A percentile compares a stretch with the other conserved stretches of the same genome.
phyloP scores from a whole-genome alignment of 1,140 invertebrate species.

The Drosophila nigromelanica region DNA sequence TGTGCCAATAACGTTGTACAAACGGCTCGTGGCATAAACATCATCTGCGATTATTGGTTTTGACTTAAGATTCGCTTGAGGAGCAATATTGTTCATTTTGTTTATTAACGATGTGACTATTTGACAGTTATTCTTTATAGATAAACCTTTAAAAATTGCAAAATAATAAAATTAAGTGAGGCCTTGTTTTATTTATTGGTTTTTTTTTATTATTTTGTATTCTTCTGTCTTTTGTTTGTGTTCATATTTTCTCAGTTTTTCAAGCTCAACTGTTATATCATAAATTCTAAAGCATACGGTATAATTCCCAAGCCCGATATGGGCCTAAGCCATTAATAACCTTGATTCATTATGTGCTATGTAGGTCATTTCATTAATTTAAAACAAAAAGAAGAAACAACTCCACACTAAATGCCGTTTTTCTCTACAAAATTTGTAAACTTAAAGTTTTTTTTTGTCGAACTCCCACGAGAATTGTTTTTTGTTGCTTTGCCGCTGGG shows the following conservation, averaged over 20 bases:
- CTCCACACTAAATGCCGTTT: slow-evolving; percentile 10
- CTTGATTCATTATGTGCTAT: slow-evolving; percentile 15
- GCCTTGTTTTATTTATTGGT: too few relatives aligned
- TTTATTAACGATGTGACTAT: not conserved
- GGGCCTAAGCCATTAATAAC: slow-evolving; percentile 9
- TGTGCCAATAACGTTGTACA: not conserved
- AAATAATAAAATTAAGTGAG: too few relatives aligned
- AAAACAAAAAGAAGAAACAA: not conserved
- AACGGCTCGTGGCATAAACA: slow-evolving; percentile 23
- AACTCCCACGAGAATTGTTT: slow-evolving; percentile 12
- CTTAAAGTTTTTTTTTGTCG: slow-evolving; percentile 14
- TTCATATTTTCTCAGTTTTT: not conserved
- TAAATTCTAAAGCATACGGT: slow-evolving; percentile 3
- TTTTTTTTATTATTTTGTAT: too few relatives aligned
- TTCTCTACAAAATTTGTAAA: slow-evolving; percentile 23
- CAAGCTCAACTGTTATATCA: slow-evolving; percentile 1
- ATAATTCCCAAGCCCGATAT: slow-evolving; percentile 7
- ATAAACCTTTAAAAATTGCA: too few relatives aligned
- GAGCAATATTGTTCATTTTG: not conserved
- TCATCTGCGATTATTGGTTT: slow-evolving; percentile 4
- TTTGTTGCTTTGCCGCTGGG: slow-evolving; percentile 11
- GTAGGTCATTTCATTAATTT: slow-evolving; percentile 17
- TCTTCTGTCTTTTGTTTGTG: not conserved
- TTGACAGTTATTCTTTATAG: not conserved
- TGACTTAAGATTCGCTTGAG: not conserved